phyloP scores from a whole-genome alignment of 2,888 invertebrate species.

The Serripes groenlandicus region DNA sequence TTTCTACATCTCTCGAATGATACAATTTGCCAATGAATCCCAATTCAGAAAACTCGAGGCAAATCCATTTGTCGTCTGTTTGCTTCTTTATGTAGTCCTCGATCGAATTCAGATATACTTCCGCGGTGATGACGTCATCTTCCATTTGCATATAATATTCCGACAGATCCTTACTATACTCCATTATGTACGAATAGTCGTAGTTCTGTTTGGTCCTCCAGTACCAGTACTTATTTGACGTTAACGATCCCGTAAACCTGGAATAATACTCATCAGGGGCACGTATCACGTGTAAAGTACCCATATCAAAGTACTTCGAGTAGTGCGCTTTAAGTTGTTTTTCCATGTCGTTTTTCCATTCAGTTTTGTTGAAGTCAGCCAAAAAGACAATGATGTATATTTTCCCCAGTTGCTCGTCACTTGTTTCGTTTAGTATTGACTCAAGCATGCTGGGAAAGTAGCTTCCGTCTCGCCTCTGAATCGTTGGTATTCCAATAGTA shows the following conservation, averaged over 20 bases:
- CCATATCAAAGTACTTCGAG: slow-evolving; percentile 49
- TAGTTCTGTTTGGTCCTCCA: slow-evolving; percentile 87
- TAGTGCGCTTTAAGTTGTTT: slow-evolving; percentile 66
- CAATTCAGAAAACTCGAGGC: slow-evolving; percentile 78
- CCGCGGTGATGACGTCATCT: slow-evolving; percentile 85
- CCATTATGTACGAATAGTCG: slow-evolving; percentile 86
- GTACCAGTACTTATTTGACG: slow-evolving; percentile 76
- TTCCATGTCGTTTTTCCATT: slow-evolving; percentile 70
- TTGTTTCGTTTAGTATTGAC: slow-evolving; percentile 84
- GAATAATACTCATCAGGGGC: slow-evolving; percentile 75
- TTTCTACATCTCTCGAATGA: slow-evolving; percentile 67
- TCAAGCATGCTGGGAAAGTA: slow-evolving; percentile 85
- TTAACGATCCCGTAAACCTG: slow-evolving; percentile 66
- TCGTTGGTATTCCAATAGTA: slow-evolving; percentile 86
- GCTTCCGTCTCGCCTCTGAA: slow-evolving; percentile 82
- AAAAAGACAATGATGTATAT: slow-evolving; percentile 85
- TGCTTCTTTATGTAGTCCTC: slow-evolving; percentile 82
- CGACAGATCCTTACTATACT: slow-evolving; percentile 81
- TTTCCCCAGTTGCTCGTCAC: slow-evolving; percentile 79
- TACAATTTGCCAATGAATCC: slow-evolving; percentile 79
- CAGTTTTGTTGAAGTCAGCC: slow-evolving; percentile 83
- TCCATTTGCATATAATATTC: slow-evolving; percentile 86
- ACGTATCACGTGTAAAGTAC: slow-evolving; percentile 85
- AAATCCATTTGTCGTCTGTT: slow-evolving; percentile 69
- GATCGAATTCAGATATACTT: slow-evolving; percentile 83